Conservation (phyloP, 2,888 invertebrate species). For the Apotomis capreana region DNA sequence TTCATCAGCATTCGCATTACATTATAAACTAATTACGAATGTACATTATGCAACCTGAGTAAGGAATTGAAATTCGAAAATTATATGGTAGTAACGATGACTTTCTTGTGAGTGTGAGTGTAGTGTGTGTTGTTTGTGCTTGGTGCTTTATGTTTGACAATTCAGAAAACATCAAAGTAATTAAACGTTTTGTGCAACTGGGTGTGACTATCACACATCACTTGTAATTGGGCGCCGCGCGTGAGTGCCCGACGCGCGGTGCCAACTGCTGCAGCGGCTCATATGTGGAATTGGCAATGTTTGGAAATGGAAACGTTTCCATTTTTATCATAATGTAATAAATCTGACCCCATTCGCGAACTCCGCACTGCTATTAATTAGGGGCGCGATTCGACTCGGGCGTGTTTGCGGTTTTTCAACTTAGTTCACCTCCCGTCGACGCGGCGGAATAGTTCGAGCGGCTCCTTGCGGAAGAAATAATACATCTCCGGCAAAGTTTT, state of each 20-base stretch:
- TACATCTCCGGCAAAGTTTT: slow-evolving; percentile 10
- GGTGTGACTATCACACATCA: background rate
- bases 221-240: background rate
- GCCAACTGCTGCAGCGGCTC: background rate
- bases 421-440: slow-evolving; percentile 1
- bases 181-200: background rate
- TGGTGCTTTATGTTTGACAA: no score
- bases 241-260: background rate
- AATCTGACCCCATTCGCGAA: background rate
- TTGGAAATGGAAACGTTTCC: background rate
- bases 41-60: no score
- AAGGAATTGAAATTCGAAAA: no score
- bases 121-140: no score
- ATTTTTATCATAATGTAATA: slow-evolving; percentile 18
- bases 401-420: slow-evolving; percentile 20
- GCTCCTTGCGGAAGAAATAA: slow-evolving; percentile 20
- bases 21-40: no score
- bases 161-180: background rate
- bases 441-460: slow-evolving; percentile 26
- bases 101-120: no score
- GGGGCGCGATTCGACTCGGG: background rate
- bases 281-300: background rate
- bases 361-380: slow-evolving; percentile 14
- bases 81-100: no score
- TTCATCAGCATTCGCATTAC: no score